Base-by-base conservation (phyloP, 2,113 vertebrate genomes). In the Coptodon bakossiorum region DNA sequence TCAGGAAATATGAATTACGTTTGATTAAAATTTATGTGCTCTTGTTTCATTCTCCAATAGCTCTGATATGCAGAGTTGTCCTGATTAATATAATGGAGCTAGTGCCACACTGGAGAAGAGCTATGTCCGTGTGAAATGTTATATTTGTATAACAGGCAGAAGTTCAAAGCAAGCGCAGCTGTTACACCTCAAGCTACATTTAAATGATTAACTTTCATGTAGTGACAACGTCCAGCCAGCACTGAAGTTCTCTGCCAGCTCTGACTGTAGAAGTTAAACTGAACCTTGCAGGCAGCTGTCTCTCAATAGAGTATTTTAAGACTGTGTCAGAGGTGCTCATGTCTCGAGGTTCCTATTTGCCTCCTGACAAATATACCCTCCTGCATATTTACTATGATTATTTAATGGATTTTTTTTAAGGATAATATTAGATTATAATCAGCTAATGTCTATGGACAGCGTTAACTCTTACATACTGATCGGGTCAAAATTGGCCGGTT, bases 251-350 rank as follows among this genome's bases (percentile, higher is more conserved):
- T 84, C 48, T 57, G 48, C 66, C 34, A 36, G 9, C 66, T 38
- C 45, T 34, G 78, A 48, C 56, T 52, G 12, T 3, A 27, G 38
- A 27, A 59, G 22, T 56, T 40, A 11, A 52, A 53, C 13, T 54
- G 59, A 84, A 6, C 11, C 14, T 53, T 40, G 80, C 50, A 9
- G 76, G 48, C 86, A 59, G 88, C 88, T 86, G 86, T 85, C 45
- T 88, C 83, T 81, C 73, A 7, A 2, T 17, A 11, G 29, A 31
- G 40, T 93, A 90, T 91, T 86, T 90, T 88, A 36, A 56, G 81
- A 43, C 11, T 17, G 13, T 82, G 40, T 71, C 5, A 52, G 85
- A 48, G 50, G 57, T 71, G 56, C 59, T 31, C 9, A 0, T 29
- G 78, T 81, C 87, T 87, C 59, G 17, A 45, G 61, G 12, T 83